Conservation (phyloP, 2,113 vertebrate species). For the Caranx ignobilis region DNA sequence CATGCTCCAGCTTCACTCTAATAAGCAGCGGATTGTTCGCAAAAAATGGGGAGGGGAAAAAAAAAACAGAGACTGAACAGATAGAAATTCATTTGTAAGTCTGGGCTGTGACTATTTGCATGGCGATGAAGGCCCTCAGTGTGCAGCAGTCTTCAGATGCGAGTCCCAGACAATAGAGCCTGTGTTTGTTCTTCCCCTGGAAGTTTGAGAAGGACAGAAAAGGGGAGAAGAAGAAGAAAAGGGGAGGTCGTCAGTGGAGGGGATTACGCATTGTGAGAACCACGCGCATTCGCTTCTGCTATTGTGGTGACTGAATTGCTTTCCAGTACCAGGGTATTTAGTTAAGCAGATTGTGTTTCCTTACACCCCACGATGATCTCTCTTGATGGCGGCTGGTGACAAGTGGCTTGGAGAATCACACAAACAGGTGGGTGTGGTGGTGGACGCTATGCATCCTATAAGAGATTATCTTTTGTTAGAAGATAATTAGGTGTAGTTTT, state of each 20-base stretch:
- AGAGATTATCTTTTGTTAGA: conserved; percentile 19
- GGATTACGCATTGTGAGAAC: conserved; percentile 73
- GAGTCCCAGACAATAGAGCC: conserved; percentile 89
- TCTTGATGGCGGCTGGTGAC: conserved; percentile 44
- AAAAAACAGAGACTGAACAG: conserved; percentile 48
- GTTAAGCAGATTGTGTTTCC: conserved; percentile 73
- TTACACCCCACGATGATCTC: conserved; percentile 51
- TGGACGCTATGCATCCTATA: background rate
- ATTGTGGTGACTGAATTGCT: conserved; percentile 65
- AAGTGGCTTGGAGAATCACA: conserved; percentile 52
- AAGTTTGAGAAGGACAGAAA: conserved; percentile 76
- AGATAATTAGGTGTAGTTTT: conserved; percentile 26
- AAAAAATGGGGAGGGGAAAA: conserved; percentile 23
- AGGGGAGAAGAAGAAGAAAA: conserved; percentile 78
- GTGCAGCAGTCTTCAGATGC: conserved; percentile 86
- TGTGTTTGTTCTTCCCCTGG: conserved; percentile 89
- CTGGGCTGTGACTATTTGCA: conserved; percentile 84
- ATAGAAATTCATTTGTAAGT: conserved; percentile 85
- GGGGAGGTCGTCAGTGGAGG: conserved; percentile 70
- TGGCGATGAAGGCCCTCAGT: conserved; percentile 87
- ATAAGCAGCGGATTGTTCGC: conserved; percentile 84
- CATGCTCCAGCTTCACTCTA: conserved; percentile 72
- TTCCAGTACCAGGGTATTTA: conserved; percentile 67
- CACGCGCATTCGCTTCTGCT: conserved; percentile 45
- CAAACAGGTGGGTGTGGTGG: conserved; percentile 75